Evolutionary conservation across 1,140 invertebrate species (phyloP).

Genomic region (Drosophila orena): DNA sequence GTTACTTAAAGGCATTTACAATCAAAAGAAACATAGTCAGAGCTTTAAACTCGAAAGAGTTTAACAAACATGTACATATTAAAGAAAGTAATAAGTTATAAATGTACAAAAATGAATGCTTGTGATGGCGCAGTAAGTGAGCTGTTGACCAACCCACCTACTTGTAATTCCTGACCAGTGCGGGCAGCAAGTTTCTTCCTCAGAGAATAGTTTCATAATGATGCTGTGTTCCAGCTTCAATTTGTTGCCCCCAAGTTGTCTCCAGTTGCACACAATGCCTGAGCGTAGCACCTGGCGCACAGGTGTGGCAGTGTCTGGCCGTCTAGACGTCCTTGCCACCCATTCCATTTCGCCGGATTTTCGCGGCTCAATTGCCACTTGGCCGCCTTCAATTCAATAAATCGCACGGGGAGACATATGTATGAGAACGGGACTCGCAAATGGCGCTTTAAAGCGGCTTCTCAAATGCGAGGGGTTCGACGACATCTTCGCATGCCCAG

Average conservation of each 20-base stretch:
- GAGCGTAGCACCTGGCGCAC: conserved; percentile 37
- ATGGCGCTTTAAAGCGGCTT: conserved; percentile 28
- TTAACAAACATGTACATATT: no score
- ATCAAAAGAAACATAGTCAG: no score
- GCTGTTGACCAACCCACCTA: neutral
- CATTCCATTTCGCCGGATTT: neutral
- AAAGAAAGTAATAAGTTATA: no score
- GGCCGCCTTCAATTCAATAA: conserved; percentile 67
- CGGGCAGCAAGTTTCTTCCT: neutral
- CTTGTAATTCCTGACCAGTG: neutral
- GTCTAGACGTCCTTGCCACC: conserved; percentile 56
- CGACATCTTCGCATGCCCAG: conserved; percentile 14
- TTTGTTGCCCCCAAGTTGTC: neutral
- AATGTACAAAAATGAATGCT: no score
- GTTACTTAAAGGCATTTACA: no score
- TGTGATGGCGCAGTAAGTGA: no score
- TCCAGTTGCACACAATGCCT: conserved; percentile 19
- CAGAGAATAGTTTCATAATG: conserved; percentile 35
- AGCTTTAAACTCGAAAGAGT: no score
- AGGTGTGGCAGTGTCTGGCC: conserved; percentile 62
- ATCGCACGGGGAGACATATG: conserved; percentile 48
- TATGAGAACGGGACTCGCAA: conserved; percentile 28
- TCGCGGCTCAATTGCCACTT: conserved; percentile 45
- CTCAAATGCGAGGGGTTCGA: conserved; percentile 36
- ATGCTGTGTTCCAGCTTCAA: conserved; percentile 2